Base-by-base conservation (phyloP, 2,888 invertebrate genomes). In the Drosophila formosana region DNA sequence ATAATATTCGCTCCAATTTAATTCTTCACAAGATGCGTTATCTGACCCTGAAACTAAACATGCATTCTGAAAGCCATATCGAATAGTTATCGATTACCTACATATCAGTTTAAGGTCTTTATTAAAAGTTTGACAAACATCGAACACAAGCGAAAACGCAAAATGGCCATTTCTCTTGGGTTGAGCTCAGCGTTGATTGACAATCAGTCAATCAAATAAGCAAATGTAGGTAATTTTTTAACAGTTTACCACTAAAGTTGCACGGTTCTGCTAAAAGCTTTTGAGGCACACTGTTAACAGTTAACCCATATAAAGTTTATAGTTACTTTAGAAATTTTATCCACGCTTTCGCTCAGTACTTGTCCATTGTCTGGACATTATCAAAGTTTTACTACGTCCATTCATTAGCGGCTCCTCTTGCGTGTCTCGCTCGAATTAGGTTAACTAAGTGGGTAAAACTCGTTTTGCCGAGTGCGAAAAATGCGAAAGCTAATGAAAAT, bases 391-490 rank as follows among this genome's bases (percentile, higher is more conserved):
- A 76, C 70, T 74, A 74, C 55, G 72, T 51, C 53, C 81, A 78
- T 79, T 85, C 89, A 78, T 73, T 65, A 61, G 68, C 39, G 64
- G 26, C 47, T 55, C 39, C 46, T 45, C 45, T 89, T 80, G 88
- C 90, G 90, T 88, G 88, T 37, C 63, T 23, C 41, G 18, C 60
- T 43, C 46, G 66, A 87, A 77, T 88, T 89, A 76, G 86, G 85
- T 89, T 87, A 89, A 83, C 82, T 66, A 89, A 89, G 76, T 80
- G 84, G 69, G 57, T 47, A 47, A 74, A 80, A 75, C 71, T 77
- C 51, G 71, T 66, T 67, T 57, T 57, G 50, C 26, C 18, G 52
- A 43, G 63, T 51, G 61, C 65, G 25, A 68, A 78, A 66, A 68
- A 70, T 71, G 78, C 70, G 81, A 87, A 77, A 72, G 51, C 66